Conservation (phyloP, 2,888 invertebrate species). For the Hirtodrosophila histrioides region DNA sequence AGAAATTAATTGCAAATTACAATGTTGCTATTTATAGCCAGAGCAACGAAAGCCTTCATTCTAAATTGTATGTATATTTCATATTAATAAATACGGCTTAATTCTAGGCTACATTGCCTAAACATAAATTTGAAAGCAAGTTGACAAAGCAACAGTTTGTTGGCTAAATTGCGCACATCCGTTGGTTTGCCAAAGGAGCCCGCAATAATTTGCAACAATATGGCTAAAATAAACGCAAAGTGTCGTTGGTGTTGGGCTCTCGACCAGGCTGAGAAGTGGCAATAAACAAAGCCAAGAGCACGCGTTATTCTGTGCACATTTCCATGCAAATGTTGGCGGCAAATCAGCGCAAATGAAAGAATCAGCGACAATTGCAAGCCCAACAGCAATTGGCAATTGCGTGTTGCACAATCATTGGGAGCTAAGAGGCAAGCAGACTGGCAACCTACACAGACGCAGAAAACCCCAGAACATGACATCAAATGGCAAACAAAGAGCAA, state of each 20-base stretch:
- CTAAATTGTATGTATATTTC: no score
- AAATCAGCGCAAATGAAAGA: slow-evolving; percentile 72
- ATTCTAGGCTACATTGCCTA: background rate
- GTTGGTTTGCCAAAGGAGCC: slow-evolving; percentile 54
- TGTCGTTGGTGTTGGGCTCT: slow-evolving; percentile 24
- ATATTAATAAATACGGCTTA: no score
- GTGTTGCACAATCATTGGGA: slow-evolving; percentile 74
- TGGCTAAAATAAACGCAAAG: slow-evolving; percentile 71
- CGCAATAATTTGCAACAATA: slow-evolving; percentile 71
- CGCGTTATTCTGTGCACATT: slow-evolving; percentile 74
- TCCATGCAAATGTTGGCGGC: slow-evolving; percentile 73
- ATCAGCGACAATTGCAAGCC: slow-evolving; percentile 34
- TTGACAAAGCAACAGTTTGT: slow-evolving; percentile 54
- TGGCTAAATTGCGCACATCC: slow-evolving; percentile 70
- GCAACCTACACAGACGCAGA: slow-evolving; percentile 58
- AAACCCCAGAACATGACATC: slow-evolving; percentile 73
- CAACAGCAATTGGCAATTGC: slow-evolving; percentile 62
- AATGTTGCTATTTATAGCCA: no score
- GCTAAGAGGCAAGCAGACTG: slow-evolving; percentile 42
- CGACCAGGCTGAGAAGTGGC: slow-evolving; percentile 46
- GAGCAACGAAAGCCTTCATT: no score
- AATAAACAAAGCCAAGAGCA: slow-evolving; percentile 73
- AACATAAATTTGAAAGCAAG: slow-evolving; percentile 14
- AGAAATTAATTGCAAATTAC: no score
- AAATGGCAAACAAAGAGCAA: slow-evolving; percentile 77